Conservation (phyloP, 1,140 invertebrate genomes). For the Globodera ellingtonae region DNA sequence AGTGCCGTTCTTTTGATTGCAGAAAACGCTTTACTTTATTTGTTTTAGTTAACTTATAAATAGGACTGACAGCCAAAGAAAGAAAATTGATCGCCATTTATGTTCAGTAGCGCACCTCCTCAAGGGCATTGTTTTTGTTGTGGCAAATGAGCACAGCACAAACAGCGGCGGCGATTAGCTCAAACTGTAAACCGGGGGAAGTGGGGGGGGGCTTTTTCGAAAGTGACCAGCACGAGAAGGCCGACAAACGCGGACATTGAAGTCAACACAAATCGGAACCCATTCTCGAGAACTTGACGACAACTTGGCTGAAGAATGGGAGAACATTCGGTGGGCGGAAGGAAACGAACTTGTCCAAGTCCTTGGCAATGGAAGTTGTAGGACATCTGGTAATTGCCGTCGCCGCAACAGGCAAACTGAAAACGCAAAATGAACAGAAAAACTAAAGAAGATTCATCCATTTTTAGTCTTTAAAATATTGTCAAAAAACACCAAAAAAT, state of each 20-base stretch:
- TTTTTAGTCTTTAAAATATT: too few species aligned
- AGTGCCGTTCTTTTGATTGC: too few species aligned
- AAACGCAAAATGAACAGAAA: constrained; percentile 1
- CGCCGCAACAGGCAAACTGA: constrained; percentile 37
- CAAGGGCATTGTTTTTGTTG: not conserved
- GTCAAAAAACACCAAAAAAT: not conserved
- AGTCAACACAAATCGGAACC: not conserved
- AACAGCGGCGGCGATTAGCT: not conserved
- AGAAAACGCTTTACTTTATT: too few species aligned
- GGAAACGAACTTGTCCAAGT: constrained; percentile 26
- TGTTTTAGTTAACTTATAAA: too few species aligned
- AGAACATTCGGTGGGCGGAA: constrained; percentile 1
- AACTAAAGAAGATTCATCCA: not conserved
- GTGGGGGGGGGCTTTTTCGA: not conserved
- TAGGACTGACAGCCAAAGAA: too few species aligned
- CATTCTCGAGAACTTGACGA: constrained; percentile 12
- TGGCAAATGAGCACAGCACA: constrained; percentile 12
- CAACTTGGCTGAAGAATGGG: constrained; percentile 26
- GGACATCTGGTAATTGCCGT: constrained; percentile 24
- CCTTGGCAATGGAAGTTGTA: constrained; percentile 32
- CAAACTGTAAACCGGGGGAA: not conserved
- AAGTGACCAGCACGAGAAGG: constrained; percentile 6
- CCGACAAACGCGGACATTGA: not conserved
- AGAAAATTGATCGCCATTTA: too few species aligned
- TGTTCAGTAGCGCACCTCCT: not conserved